Base-by-base conservation (phyloP, 2,888 invertebrate genomes). In the Acleris literana region DNA sequence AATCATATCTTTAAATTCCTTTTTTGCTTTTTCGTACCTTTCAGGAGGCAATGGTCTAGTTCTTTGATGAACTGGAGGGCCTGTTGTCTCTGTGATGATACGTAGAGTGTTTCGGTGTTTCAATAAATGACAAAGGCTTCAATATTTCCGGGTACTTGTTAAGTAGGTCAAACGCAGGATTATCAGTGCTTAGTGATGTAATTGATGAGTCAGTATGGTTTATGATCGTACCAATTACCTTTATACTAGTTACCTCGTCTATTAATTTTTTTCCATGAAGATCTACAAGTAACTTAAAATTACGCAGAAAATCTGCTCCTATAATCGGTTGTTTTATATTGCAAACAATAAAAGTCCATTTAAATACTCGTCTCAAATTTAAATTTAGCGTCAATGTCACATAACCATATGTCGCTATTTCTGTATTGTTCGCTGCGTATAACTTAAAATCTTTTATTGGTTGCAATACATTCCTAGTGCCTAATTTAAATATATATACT, bases 21-120 rank as follows among this genome's bases (percentile, higher is more conserved):
- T 2, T 22, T 22, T 22, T 22, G 22, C 22, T 22, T 44, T 68
- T 77, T 75, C 17, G 1, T 77, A 70, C 57, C 74, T 72, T 6
- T 79, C 80, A 0, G 75, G 78, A 11, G 72, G 64, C 3, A 85
- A 67, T 1, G 79, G 73, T 17, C 82, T 69, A 5, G 80, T 69
- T 46, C 73, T 69, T 6, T 74, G 71, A 52, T 63, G 64, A 3
- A 75, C 70, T 2, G 79, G 77, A 46, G 77, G 76, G 11, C 80
- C 80, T 6, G 68, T 62, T 20, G 82, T 79, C 61, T 71, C 49
- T 7, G 61, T 73, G 65, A 61, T 79, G 79, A 1, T 49, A 55
- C 6, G 52, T 65, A 54, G 66, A 59, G 53, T 69, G 68, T 61
- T 60, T 56, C 9, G 66, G 63, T 20, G 58, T 55, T 29, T 66